phyloP scores from a whole-genome alignment of 2,113 vertebrate species.

The Xyrauchen texanus region DNA sequence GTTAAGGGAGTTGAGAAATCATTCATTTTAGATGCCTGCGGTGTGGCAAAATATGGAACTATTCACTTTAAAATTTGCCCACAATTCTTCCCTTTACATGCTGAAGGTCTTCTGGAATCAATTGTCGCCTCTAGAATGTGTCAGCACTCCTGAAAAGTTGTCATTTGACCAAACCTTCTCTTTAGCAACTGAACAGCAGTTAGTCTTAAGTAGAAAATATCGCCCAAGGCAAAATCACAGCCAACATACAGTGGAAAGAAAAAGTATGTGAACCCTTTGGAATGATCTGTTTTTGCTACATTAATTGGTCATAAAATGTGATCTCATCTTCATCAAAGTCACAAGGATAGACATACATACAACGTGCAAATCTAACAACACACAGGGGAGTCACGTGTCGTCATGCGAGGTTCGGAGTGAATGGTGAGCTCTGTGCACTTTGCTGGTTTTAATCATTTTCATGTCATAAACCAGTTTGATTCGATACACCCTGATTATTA shows the following conservation, averaged over 20 bases:
- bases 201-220: neutral
- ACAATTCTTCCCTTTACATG: constrained; percentile 46
- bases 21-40: constrained; percentile 56
- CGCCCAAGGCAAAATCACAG: constrained; percentile 28
- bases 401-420: too few relatives aligned
- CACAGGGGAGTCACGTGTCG: too few relatives aligned
- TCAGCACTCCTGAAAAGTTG: constrained; percentile 35
- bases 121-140: constrained; percentile 40
- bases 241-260: neutral
- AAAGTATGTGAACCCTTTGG: too few relatives aligned
- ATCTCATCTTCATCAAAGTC: too few relatives aligned
- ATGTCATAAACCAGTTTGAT: too few relatives aligned
- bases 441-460: too few relatives aligned
- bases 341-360: too few relatives aligned
- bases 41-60: constrained; percentile 39
- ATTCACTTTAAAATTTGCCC: constrained; percentile 46
- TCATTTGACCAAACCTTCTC: constrained; percentile 1
- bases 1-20: neutral
- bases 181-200: constrained; percentile 15
- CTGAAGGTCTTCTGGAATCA: constrained; percentile 51
- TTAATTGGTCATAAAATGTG: too few relatives aligned
- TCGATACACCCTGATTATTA: too few relatives aligned
- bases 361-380: too few relatives aligned
- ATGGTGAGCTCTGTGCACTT: too few relatives aligned
- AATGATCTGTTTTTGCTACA: too few relatives aligned